Evolutionary conservation across 2,888 invertebrate species (phyloP), one percentile per base, ranked within the genome.

Genomic region (Pimpla rufipes): DNA sequence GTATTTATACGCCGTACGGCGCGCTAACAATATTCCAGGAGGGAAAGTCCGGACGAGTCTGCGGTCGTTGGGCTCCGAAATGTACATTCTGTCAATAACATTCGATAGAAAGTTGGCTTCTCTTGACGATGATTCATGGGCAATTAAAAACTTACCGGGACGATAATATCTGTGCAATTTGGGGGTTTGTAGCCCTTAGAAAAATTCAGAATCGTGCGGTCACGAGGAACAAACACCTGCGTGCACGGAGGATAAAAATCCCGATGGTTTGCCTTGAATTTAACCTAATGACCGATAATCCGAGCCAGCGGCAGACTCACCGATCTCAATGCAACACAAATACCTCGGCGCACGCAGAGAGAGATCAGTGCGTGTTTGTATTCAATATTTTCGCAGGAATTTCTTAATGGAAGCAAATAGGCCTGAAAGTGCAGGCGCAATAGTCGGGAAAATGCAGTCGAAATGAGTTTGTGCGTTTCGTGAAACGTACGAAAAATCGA

Each of bases 401-500:
- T 79, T 66, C 55, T 79, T 74, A 82, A 74, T 74, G 55, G 82
- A 35, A 79, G 78, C 18, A 64, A 64, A 64, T 40, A 18, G 62
- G 4, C 18, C 62, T 18, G 62, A 64, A 64, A 40, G 62, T 18
- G 40, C 18, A 40, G 62, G 40, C n/a, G 18, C 18, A n/a, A 57
- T 37, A 13, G 40, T 11, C 16, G 62, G 18, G 40, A 79, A 71
- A 75, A 64, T 64, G 59, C 66, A 47, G 10, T 71, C 40, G 18
- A 18, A 71, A 64, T 71, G 75, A 64, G 57, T 67, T 75, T 47
- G 71, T 52, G 74, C 40, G 21, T 55, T 76, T 70, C 71, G 40
- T 59, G 55, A 35, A 78, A 82, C 59, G 62, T 59, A 73, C 59
- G 78, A 78, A 74, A 29, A 82, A 78, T 62, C 68, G 45, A 74